Evolutionary conservation across 2,888 invertebrate genomes (phyloP), one percentile per base, ranked within the genome.

Genomic region (Abscondita cerata): DNA sequence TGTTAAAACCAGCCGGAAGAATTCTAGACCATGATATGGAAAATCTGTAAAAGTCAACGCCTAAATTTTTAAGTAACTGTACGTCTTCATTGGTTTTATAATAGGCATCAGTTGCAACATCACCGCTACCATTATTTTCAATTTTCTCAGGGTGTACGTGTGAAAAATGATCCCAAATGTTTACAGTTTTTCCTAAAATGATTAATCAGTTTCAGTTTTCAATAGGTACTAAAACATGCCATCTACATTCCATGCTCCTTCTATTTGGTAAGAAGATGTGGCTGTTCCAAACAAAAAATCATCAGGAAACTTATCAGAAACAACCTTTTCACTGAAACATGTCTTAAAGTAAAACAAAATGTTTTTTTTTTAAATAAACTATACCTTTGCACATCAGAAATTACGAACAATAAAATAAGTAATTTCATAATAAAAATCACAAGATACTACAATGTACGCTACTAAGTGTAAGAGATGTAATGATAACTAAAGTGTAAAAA

Each of bases 51-150:
- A 82, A 82, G 46, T 79, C 69, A 3, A 85, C 84, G 0, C 87
- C 87, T 0, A 89, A 76, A 16, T 83, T 74, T 59, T 81, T 83
- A 56, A 90, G 71, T 46, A 88, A 74, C 20, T 77, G 72, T 0
- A 89, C 84, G 69, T 91, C 91, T 33, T 86, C 84, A 69, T 82
- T 81, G 75, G 84, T 86, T 69, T 81, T 83, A 76, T 89, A 85
- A 76, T 89, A 90, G 18, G 89, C 88, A 75, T 90, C 87, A 54
- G 86, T 85, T 0, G 89, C 86, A 0, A 87, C 77, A 70, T 90
- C 88, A 0, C 84, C 88, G 16, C 52, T 63, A n/a, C 79, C 75
- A 38, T 79, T 80, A 70, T 87, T 84, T 52, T 77, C 78, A 1
- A 88, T 81, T 0, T 81, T 72, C 1, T 85, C 82, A 0, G 83